These are phyloP conservation scores for Coenonympha arcania DNA, from an alignment of 2,888 invertebrate genomes.

Conservation along the genomic window DNA sequence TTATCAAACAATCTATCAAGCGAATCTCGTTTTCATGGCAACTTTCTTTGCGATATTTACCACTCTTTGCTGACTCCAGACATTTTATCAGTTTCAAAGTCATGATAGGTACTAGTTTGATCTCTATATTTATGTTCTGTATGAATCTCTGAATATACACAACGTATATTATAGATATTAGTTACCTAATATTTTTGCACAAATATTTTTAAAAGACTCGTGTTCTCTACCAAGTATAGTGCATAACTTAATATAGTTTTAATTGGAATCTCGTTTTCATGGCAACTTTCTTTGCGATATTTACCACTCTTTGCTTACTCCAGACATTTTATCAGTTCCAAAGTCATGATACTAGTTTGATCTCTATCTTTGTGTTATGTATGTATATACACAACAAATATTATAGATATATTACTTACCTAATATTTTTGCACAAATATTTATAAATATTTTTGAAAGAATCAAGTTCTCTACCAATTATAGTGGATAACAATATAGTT, in stretches of 20 bases:
- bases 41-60: conserved; percentile 3
- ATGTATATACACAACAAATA: too few species aligned
- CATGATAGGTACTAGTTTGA: too few species aligned
- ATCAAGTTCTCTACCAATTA: neutral
- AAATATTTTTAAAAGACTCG: too few species aligned
- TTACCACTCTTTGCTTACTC: too few species aligned
- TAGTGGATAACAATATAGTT: neutral
- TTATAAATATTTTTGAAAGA: too few species aligned
- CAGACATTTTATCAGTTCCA: neutral
- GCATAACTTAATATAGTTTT: neutral
- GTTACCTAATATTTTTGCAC: too few species aligned
- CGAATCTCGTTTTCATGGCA: conserved; percentile 39
- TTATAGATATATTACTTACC: too few species aligned
- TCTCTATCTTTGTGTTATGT: too few species aligned
- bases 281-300: conserved; percentile 5
- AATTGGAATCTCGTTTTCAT: neutral
- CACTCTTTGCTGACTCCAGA: neutral
- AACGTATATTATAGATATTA: too few species aligned
- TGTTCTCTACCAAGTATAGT: neutral
- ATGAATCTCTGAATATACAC: too few species aligned
- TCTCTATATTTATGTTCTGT: too few species aligned
- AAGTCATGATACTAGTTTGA: neutral
- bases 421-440: too few species aligned
- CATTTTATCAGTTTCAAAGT: neutral
- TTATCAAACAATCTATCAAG: conserved; percentile 39